Evolutionary conservation across 2,113 vertebrate genomes (phyloP).

Genomic region (Upupa epops): DNA sequence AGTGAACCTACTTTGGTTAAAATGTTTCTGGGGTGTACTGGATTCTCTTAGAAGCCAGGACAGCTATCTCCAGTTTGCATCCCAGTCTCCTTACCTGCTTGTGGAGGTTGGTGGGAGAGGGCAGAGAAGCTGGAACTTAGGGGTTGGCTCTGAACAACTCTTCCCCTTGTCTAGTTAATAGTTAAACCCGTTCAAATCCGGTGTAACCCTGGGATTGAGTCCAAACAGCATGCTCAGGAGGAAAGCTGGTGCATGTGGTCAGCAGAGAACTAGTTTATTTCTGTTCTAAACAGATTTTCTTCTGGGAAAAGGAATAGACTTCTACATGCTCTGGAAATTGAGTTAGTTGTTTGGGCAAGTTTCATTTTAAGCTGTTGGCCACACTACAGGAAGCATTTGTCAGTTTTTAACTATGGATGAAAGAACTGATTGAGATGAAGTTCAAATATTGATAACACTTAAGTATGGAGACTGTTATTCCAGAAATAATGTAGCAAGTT

Average conservation of each 20-base stretch:
- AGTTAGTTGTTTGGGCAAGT: neutral
- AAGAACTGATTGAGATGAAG: neutral
- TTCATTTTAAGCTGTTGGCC: neutral
- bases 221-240: neutral
- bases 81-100: neutral
- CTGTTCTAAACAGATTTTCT: neutral
- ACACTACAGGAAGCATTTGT: neutral
- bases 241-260: neutral
- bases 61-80: neutral
- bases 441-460: neutral
- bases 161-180: neutral
- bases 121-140: neutral
- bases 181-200: neutral
- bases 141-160: neutral
- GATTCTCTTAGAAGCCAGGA: neutral
- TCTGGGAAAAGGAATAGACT: neutral
- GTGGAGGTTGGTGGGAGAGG: neutral
- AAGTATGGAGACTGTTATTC: neutral
- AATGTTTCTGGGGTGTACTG: neutral
- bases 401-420: neutral
- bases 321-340: neutral
- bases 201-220: neutral
- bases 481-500: accelerated
- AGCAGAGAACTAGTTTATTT: neutral
- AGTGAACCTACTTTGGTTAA: no score